Conservation (phyloP, 2,113 vertebrate genomes). For the Hydrolagus affinis region DNA sequence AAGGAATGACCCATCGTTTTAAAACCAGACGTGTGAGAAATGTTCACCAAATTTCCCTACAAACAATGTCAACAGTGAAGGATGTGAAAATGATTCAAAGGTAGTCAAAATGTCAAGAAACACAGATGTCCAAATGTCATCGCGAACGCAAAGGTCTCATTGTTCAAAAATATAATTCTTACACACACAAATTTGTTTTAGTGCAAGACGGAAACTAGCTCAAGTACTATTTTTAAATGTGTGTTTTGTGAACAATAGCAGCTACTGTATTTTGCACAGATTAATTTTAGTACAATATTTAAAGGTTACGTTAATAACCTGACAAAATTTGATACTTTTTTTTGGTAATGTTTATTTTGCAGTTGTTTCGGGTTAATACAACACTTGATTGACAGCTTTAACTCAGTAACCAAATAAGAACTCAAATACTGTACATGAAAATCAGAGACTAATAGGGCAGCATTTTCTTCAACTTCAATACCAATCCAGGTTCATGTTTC, state of each 20-base stretch:
- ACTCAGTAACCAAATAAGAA: too few relatives aligned
- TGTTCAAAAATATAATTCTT: slow-evolving; percentile 14
- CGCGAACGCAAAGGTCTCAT: not conserved
- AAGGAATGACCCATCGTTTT: not conserved
- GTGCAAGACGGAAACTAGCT: not conserved
- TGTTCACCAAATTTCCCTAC: slow-evolving; percentile 11
- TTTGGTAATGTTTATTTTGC: not conserved
- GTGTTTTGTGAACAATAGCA: not conserved
- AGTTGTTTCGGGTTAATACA: not conserved
- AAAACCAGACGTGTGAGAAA: not conserved
- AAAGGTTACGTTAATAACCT: not conserved
- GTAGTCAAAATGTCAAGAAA: not conserved
- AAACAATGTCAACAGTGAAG: not conserved
- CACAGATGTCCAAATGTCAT: not conserved
- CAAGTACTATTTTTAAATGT: not conserved
- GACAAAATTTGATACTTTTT: not conserved
- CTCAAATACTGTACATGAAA: not conserved
- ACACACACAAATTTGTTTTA: not conserved
- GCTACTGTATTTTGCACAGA: not conserved
- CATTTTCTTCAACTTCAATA: too few relatives aligned
- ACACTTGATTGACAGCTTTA: not conserved
- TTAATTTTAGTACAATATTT: not conserved
- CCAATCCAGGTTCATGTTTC: too few relatives aligned
- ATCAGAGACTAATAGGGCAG: not conserved
- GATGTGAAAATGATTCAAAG: not conserved